Conservation (phyloP, 2,113 vertebrate species). For the Lampris incognitus region DNA sequence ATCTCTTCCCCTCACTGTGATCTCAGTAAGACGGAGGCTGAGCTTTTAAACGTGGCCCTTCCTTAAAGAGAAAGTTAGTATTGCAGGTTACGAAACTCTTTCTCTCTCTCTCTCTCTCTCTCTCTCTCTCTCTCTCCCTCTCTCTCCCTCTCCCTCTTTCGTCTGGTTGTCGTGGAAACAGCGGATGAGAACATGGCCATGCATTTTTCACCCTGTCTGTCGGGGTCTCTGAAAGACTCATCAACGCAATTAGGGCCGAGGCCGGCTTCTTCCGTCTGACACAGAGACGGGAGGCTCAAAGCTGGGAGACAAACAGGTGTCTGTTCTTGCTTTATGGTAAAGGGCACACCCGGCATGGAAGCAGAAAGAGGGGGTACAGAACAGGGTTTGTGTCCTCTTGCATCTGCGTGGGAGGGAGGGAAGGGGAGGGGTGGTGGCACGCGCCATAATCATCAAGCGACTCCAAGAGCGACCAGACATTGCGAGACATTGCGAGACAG, state of each 20-base stretch:
- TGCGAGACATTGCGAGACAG: too few relatives aligned
- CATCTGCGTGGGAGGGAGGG: not conserved
- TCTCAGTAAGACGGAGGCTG: constrained; percentile 2
- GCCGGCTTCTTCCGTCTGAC: constrained; percentile 28
- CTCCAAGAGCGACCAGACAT: constrained; percentile 10
- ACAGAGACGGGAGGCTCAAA: not conserved
- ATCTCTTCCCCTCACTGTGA: constrained; percentile 39
- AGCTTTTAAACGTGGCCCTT: constrained; percentile 1
- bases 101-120: constrained; percentile 15
- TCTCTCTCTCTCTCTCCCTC: constrained; percentile 27
- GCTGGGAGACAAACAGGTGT: constrained; percentile 68
- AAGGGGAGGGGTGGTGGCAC: not conserved
- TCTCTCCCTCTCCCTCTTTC: constrained; percentile 32
- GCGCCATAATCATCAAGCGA: constrained; percentile 58
- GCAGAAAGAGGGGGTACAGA: not conserved
- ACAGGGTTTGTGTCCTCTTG: too few relatives aligned
- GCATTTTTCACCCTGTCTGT: constrained; percentile 20
- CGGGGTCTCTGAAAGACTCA: constrained; percentile 29
- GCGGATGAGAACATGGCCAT: constrained; percentile 56
- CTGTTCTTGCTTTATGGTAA: constrained; percentile 19
- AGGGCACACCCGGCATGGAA: not conserved
- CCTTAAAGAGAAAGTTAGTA: constrained; percentile 11
- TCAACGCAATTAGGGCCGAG: constrained; percentile 61
- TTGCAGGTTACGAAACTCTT: constrained; percentile 15
- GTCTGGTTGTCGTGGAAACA: constrained; percentile 79